A percentile compares a stretch with the other conserved stretches of the same genome.
These are phyloP conservation scores for Drosophila anceps DNA, from an alignment of 2,888 invertebrate genomes.

Conservation along the genomic window DNA sequence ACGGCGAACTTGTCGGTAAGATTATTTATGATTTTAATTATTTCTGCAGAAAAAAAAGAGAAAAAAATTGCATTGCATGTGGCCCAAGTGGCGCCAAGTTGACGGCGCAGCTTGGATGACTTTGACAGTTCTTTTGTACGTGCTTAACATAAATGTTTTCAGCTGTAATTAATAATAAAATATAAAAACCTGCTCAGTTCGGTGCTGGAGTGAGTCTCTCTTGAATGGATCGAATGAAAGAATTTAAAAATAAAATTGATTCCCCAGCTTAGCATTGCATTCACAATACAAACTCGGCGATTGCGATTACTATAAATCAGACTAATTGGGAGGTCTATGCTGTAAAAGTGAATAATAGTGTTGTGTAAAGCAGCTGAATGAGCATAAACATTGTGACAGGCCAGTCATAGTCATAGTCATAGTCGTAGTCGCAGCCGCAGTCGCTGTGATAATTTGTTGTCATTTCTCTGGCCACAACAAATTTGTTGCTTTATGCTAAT, in stretches of 20 bases:
- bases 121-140: slow-evolving; percentile 73
- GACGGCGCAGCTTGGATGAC: slow-evolving; percentile 65
- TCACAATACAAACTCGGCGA: not conserved
- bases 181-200: slow-evolving; percentile 38
- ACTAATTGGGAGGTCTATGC: slow-evolving; percentile 59
- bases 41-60: slow-evolving; percentile 45
- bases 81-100: slow-evolving; percentile 62
- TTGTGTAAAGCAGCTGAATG: slow-evolving; percentile 30
- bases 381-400: slow-evolving; percentile 53
- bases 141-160: slow-evolving; percentile 69
- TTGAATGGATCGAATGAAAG: slow-evolving; percentile 21
- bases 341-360: slow-evolving; percentile 66
- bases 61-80: slow-evolving; percentile 63
- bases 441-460: slow-evolving; percentile 46
- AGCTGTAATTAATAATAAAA: slow-evolving; percentile 65
- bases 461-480: slow-evolving; percentile 30
- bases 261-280: slow-evolving; percentile 14
- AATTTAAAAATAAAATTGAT: slow-evolving; percentile 37
- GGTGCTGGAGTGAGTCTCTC: slow-evolving; percentile 2
- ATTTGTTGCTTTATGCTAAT: slow-evolving; percentile 65
- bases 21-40: slow-evolving; percentile 73
- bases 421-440: not conserved
- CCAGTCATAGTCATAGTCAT: not conserved
- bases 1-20: slow-evolving; percentile 54
- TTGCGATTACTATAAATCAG: slow-evolving; percentile 49